These are phyloP conservation scores for Empidonax traillii DNA, from an alignment of 2,113 vertebrate genomes.

Conservation along the genomic window DNA sequence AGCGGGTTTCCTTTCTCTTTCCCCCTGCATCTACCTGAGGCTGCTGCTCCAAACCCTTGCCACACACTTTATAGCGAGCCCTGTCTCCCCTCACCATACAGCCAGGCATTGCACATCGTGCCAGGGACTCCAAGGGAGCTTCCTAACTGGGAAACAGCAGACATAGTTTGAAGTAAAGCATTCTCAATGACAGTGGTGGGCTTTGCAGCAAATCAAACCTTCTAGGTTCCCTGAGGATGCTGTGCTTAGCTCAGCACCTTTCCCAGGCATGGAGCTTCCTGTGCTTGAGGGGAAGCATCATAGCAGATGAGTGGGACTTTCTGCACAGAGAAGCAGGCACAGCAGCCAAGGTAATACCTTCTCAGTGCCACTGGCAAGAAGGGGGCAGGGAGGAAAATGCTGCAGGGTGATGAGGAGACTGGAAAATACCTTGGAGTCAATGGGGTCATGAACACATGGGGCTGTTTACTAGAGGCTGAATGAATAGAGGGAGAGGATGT, in stretches of 20 bases:
- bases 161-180: neutral
- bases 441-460: neutral
- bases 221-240: neutral
- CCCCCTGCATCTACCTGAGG: neutral
- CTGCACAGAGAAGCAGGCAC: neutral
- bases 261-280: neutral
- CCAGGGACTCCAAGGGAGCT: neutral
- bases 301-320: neutral
- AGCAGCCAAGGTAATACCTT: neutral
- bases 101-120: neutral
- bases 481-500: neutral
- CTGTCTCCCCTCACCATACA: neutral
- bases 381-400: neutral
- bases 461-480: neutral
- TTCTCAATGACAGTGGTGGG: neutral
- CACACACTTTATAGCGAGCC: neutral
- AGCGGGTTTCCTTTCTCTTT: conserved; percentile 27
- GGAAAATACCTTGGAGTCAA: neutral
- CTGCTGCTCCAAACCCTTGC: neutral
- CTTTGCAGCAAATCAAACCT: neutral
- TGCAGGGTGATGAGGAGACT: neutral
- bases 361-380: neutral
- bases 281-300: neutral
- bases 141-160: neutral
- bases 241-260: neutral